Conservation (phyloP, 2,113 vertebrate species). For the Nymphicus hollandicus region DNA sequence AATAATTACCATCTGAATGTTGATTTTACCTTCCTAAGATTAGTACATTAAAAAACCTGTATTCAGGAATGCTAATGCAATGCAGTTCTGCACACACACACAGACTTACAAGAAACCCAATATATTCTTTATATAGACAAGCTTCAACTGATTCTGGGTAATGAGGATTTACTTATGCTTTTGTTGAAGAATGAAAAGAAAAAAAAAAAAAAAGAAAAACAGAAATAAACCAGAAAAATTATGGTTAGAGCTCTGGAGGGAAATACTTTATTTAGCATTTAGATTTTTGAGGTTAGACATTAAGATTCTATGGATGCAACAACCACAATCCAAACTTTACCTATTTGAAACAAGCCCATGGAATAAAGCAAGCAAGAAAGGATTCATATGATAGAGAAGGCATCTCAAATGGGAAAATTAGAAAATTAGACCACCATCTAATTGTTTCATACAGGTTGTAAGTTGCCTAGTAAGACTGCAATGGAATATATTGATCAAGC, state of each 20-base stretch:
- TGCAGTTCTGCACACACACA: background rate
- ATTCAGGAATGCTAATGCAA: slow-evolving; percentile 31
- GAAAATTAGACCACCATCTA: background rate
- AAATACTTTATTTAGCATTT: slow-evolving; percentile 5
- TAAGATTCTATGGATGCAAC: slow-evolving; percentile 24
- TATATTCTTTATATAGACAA: background rate
- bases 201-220: background rate
- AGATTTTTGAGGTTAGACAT: slow-evolving; percentile 40
- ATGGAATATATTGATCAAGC: background rate
- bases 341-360: background rate
- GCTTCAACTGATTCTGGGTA: background rate
- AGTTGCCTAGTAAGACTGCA: background rate
- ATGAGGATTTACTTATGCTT: slow-evolving; percentile 32
- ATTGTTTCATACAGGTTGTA: background rate
- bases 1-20: slow-evolving; percentile 61
- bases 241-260: background rate
- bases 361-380: slow-evolving; percentile 11
- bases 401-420: background rate
- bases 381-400: background rate
- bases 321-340: background rate
- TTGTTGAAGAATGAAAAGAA: background rate
- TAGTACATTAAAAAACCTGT: slow-evolving; percentile 28
- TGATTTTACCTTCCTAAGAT: slow-evolving; percentile 59
- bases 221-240: slow-evolving; percentile 16
- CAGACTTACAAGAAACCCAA: background rate